Evolutionary conservation across 2,113 vertebrate species (phyloP).

Genomic region (Globicephala melas): DNA sequence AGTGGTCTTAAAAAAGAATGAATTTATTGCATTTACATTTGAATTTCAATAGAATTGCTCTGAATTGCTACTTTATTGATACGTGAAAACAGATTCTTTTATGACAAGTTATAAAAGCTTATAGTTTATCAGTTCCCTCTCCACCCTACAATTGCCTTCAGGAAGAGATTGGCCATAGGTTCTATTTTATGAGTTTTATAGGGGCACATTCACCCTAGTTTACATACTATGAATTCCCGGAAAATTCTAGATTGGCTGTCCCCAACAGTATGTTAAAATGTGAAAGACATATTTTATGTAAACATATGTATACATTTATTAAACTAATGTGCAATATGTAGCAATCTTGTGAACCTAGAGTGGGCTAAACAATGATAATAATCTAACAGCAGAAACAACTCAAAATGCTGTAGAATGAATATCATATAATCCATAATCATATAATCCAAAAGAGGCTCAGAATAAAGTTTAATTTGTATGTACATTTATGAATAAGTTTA

Average conservation of each 20-base stretch:
- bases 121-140: conserved; percentile 69
- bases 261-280: conserved; percentile 3
- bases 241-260: conserved; percentile 44
- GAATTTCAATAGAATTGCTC: conserved; percentile 49
- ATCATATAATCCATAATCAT: not conserved
- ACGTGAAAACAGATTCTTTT: conserved; percentile 71
- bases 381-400: not conserved
- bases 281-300: not conserved
- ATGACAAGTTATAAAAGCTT: conserved; percentile 73
- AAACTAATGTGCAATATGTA: not conserved
- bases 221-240: conserved; percentile 67
- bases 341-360: not conserved
- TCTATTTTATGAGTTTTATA: conserved; percentile 72
- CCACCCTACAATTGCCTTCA: conserved; percentile 73
- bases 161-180: conserved; percentile 52
- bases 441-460: not conserved
- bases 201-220: conserved; percentile 34
- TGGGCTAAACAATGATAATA: not conserved
- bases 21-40: conserved; percentile 43
- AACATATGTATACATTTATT: not conserved
- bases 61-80: conserved; percentile 64
- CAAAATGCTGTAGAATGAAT: conserved; percentile 30
- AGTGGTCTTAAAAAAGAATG: conserved; percentile 2
- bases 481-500: conserved; percentile 13
- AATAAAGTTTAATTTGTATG: conserved; percentile 31